Evolutionary conservation across 2,888 invertebrate genomes (phyloP), one percentile per base, ranked within the genome.

Genomic region (Tiphia femorata): DNA sequence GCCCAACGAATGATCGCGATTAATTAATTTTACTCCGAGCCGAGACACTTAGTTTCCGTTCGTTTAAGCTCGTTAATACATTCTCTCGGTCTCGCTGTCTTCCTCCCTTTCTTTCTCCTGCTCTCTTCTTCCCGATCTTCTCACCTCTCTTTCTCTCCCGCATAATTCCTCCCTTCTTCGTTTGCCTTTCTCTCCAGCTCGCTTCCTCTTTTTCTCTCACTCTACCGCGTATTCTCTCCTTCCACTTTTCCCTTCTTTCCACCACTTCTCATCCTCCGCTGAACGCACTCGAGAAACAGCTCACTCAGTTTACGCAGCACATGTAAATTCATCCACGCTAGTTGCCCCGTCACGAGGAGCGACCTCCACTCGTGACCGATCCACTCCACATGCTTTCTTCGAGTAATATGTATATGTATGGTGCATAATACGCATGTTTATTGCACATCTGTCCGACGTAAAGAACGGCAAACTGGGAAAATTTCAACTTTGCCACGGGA

Each of bases 21-120:
- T 82, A 82, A 82, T 83, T 82, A 82, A 82, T 83, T 83, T 82
- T 81, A 80, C 78, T 79, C 81, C 74, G 65, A 64, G 77, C 77
- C 78, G 81, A 81, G 82, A 82, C 82, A 82, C 80, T 82, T 79
- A 78, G 82, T 81, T 82, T 82, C 82, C 82, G 82, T 83, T 82
- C 82, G 77, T 82, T 82, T 82, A 79, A 82, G 81, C 82, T 82
- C 78, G 80, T 83, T 83, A 82, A 82, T 82, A 82, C 73, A 68
- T 61, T 67, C 72, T 70, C 58, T 64, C 64, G 58, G 67, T 56
- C 56, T 53, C 67, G 48, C 14, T 46, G 44, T 48, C 51, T 49
- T 43, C 49, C 59, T 40, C 37, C 38, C 50, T 44, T 56, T 56
- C 29, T 47, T 29, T 51, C 21, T 46, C 40, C 49, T 38, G 42